These are phyloP conservation scores for Coluber constrictor DNA, from an alignment of 2,797 vertebrate species.

Conservation along the genomic window DNA sequence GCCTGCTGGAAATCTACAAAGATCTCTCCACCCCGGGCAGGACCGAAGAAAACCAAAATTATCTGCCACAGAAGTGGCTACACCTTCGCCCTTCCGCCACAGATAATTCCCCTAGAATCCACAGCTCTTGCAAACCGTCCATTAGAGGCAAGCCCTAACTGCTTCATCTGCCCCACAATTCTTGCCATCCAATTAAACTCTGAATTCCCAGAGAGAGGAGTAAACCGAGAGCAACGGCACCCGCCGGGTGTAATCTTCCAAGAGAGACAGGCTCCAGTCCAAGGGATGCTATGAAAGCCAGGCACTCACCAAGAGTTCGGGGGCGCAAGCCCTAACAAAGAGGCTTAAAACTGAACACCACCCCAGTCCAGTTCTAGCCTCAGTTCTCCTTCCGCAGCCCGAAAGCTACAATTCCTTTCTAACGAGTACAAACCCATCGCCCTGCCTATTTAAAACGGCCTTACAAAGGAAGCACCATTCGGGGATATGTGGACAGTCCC, in stretches of 20 bases:
- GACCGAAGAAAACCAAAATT: conserved; percentile 37
- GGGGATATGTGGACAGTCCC: neutral
- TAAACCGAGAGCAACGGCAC: neutral
- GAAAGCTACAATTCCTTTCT: neutral
- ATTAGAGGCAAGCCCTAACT: conserved; percentile 55
- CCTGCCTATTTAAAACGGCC: neutral
- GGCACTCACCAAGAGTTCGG: neutral
- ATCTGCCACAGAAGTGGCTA: neutral
- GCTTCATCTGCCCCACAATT: conserved; percentile 26
- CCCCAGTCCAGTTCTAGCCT: neutral
- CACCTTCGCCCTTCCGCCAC: neutral
- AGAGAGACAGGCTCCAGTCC: no score
- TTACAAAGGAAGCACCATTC: neutral
- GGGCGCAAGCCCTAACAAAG: neutral
- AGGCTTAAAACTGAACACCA: neutral
- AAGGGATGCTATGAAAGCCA: neutral
- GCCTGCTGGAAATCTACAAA: conserved; percentile 37
- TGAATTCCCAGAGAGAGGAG: neutral
- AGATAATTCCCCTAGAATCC: conserved; percentile 12
- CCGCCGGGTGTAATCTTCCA: neutral
- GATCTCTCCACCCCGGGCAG: conserved; percentile 39
- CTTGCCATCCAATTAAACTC: neutral
- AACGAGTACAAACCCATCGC: neutral
- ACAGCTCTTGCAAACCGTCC: conserved; percentile 46
- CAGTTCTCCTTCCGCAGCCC: neutral